Evolutionary conservation across 1,140 invertebrate species (phyloP).

Genomic region (Drosophila athabasca): DNA sequence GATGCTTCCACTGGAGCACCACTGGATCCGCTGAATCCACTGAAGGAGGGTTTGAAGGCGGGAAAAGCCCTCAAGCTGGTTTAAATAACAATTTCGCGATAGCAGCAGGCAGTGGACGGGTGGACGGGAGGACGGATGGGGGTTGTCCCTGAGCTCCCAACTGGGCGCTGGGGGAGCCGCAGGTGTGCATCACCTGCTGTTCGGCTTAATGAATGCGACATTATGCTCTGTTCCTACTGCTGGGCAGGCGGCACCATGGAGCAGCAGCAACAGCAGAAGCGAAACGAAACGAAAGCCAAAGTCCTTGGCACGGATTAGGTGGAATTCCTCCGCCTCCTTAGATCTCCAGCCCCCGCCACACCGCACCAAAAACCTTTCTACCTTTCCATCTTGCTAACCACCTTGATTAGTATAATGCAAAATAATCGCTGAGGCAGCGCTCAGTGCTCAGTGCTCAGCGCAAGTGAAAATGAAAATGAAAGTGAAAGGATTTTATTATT

Average conservation of each 20-base stretch:
- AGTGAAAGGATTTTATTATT: conserved; percentile 66
- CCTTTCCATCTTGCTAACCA: conserved; percentile 39
- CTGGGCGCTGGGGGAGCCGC: conserved; percentile 26
- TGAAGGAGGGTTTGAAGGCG: not conserved
- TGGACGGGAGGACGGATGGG: conserved; percentile 15
- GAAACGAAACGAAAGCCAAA: conserved; percentile 8
- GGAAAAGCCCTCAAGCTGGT: conserved; percentile 30
- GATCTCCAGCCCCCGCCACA: too few relatives aligned
- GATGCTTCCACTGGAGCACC: conserved; percentile 16
- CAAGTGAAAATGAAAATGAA: conserved; percentile 26
- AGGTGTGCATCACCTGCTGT: conserved; percentile 75
- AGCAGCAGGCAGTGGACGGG: conserved; percentile 1
- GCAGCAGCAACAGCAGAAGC: too few relatives aligned
- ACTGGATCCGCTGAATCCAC: not conserved
- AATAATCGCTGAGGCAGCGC: conserved; percentile 58
- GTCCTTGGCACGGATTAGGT: conserved; percentile 49
- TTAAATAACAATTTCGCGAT: conserved; percentile 59
- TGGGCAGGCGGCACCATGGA: not conserved
- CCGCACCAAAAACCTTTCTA: not conserved
- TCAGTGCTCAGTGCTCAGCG: not conserved
- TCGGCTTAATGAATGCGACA: conserved; percentile 78
- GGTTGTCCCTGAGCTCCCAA: conserved; percentile 5
- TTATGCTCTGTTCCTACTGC: conserved; percentile 19
- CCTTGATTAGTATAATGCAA: conserved; percentile 63
- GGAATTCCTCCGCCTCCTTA: not conserved